Conservation (phyloP, 2,113 vertebrate genomes). For the Python bivittatus region DNA sequence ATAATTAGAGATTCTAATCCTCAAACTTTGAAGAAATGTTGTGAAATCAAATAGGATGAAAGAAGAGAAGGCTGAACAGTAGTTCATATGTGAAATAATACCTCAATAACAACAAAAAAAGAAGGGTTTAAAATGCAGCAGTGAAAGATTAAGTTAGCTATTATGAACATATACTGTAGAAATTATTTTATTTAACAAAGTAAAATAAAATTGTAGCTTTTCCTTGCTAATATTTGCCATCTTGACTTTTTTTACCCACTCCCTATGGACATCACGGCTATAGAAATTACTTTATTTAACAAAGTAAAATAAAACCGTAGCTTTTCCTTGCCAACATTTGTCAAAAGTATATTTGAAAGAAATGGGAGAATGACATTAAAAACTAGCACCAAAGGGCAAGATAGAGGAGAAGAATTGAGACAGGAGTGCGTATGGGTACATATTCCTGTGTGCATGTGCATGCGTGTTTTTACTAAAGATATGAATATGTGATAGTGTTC, state of each 20-base stretch:
- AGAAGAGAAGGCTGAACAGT: slow-evolving; percentile 6
- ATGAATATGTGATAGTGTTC: not conserved
- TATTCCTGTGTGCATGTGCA: not conserved
- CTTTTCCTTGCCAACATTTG: not conserved
- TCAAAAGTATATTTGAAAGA: not conserved
- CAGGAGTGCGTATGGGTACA: not conserved
- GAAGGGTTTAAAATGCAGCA: slow-evolving; percentile 19
- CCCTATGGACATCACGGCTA: not conserved
- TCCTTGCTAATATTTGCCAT: not conserved
- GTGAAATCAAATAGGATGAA: slow-evolving; percentile 36
- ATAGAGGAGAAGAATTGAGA: not conserved
- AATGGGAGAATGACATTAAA: not conserved
- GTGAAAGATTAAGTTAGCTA: slow-evolving; percentile 31
- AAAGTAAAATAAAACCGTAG: not conserved
- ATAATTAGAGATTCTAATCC: slow-evolving; percentile 32
- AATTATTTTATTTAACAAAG: not conserved
- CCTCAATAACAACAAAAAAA: slow-evolving; percentile 17
- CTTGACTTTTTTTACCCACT: not conserved
- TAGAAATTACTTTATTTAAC: not conserved
- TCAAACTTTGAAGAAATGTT: slow-evolving; percentile 18
- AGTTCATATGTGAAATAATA: not conserved
- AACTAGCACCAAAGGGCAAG: not conserved
- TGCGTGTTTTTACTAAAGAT: not conserved
- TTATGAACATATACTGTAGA: slow-evolving; percentile 13
- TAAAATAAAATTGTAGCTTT: not conserved